Conservation (phyloP, 1,140 invertebrate species). For the Hirudo medicinalis region DNA sequence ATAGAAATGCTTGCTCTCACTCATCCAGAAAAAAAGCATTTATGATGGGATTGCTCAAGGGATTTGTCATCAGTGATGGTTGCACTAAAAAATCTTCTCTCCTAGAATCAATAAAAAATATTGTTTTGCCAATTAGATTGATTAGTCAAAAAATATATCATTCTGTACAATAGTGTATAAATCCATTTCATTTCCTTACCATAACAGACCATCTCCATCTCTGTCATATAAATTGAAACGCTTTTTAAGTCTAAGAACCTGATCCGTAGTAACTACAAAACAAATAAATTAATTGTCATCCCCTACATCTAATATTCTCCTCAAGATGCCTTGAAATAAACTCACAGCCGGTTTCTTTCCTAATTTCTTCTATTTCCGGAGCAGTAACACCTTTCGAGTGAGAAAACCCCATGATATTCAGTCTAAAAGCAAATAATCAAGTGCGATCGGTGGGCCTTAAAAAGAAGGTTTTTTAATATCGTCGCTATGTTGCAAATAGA, state of each 20-base stretch:
- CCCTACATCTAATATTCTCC: not conserved
- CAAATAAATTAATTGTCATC: not conserved
- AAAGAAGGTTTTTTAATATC: no score
- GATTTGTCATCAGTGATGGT: conserved; percentile 1
- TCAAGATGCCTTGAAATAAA: not conserved
- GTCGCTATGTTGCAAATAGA: no score
- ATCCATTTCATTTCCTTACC: not conserved
- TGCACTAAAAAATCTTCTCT: conserved; percentile 9
- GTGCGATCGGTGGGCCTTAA: no score
- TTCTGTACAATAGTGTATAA: not conserved
- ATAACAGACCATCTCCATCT: not conserved
- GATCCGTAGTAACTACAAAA: not conserved
- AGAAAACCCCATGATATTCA: not conserved
- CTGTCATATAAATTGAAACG: not conserved
- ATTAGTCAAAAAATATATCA: not conserved
- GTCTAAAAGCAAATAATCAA: no score
- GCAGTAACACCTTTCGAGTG: not conserved
- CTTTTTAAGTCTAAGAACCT: not conserved
- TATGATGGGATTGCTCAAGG: conserved; percentile 6
- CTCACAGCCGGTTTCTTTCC: not conserved
- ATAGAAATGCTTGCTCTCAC: no score
- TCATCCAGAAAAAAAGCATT: not conserved
- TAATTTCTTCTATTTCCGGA: conserved; percentile 5
- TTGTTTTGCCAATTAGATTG: not conserved
- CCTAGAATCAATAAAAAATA: conserved; percentile 1